Percentiles rank a stretch among this genome's conserved stretches.
Evolutionary conservation across 1,140 invertebrate species (phyloP).

Genomic region (Heliconius nattereri): DNA sequence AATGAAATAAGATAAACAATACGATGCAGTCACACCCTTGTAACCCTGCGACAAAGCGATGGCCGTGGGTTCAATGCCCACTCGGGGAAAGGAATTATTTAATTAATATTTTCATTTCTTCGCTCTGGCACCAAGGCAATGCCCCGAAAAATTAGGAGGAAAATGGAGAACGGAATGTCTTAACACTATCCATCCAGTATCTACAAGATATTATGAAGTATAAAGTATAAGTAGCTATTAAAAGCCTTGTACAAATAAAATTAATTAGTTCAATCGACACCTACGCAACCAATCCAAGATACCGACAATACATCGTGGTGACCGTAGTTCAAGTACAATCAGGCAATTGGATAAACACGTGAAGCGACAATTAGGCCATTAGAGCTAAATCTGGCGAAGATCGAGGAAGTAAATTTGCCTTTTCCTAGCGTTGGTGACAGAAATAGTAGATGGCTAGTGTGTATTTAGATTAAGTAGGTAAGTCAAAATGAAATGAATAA

Average conservation of each 20-base stretch:
- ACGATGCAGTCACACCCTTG: too few relatives aligned
- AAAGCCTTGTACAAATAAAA: conserved; percentile 17
- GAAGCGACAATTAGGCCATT: conserved; percentile 45
- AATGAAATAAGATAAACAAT: not conserved
- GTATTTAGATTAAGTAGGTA: not conserved
- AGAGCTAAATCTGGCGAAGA: conserved; percentile 30
- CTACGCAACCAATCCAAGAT: conserved; percentile 40
- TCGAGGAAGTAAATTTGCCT: conserved; percentile 25
- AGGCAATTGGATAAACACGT: conserved; percentile 54
- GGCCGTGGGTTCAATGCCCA: too few relatives aligned
- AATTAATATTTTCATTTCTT: too few relatives aligned
- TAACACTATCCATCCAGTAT: not conserved
- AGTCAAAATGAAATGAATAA: too few relatives aligned
- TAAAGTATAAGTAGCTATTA: not conserved
- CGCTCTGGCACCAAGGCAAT: too few relatives aligned
- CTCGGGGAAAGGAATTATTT: too few relatives aligned
- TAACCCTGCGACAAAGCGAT: too few relatives aligned
- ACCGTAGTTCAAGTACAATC: conserved; percentile 53
- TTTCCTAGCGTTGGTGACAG: conserved; percentile 13
- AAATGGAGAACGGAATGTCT: too few relatives aligned
- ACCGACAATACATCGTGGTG: conserved; percentile 31
- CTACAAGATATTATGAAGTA: not conserved
- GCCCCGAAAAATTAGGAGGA: too few relatives aligned
- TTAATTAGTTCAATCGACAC: conserved; percentile 39
- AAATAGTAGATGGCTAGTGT: not conserved